These are phyloP conservation scores for Dastarcus helophoroides DNA, from an alignment of 2,888 invertebrate genomes.

Conservation along the genomic window DNA sequence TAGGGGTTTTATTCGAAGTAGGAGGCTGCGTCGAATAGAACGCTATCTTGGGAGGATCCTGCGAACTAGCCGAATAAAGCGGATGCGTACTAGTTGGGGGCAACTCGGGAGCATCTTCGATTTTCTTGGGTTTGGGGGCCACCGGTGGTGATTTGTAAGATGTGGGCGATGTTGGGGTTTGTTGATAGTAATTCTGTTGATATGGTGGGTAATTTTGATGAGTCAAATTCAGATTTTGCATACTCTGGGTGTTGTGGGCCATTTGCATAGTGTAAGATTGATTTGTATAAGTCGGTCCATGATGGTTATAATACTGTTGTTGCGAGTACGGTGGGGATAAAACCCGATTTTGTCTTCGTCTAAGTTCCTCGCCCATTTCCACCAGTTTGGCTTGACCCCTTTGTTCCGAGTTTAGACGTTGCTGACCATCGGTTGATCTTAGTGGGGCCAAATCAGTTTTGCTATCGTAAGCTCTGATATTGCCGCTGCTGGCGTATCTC, in stretches of 20 bases:
- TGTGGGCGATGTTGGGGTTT: slow-evolving; percentile 34
- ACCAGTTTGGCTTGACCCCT: slow-evolving; percentile 54
- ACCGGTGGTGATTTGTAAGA: slow-evolving; percentile 41
- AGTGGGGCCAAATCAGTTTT: slow-evolving; percentile 24
- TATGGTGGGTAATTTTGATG: slow-evolving; percentile 18
- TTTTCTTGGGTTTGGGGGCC: slow-evolving; percentile 39
- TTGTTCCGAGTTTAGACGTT: slow-evolving; percentile 16
- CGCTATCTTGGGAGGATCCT: slow-evolving; percentile 63
- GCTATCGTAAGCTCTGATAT: slow-evolving; percentile 31
- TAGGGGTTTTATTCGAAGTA: slow-evolving; percentile 28
- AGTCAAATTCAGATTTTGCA: slow-evolving; percentile 32
- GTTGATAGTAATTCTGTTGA: slow-evolving; percentile 18
- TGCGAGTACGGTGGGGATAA: slow-evolving; percentile 25
- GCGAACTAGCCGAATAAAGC: slow-evolving; percentile 58
- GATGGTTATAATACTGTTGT: slow-evolving; percentile 18
- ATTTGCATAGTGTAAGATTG: slow-evolving; percentile 23
- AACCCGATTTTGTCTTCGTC: slow-evolving; percentile 44
- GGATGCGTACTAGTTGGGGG: slow-evolving; percentile 64
- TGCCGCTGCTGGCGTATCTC: slow-evolving; percentile 34
- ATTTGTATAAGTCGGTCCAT: slow-evolving; percentile 11
- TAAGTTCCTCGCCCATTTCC: slow-evolving; percentile 73
- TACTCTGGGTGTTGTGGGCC: slow-evolving; percentile 31
- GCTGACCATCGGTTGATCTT: slow-evolving; percentile 17
- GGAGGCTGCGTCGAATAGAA: slow-evolving; percentile 43
- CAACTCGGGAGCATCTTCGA: slow-evolving; percentile 45